Evolutionary conservation across 2,797 vertebrate species (phyloP), one percentile per base, ranked within the genome.

Genomic region (Oryzias dopingdopingensis): DNA sequence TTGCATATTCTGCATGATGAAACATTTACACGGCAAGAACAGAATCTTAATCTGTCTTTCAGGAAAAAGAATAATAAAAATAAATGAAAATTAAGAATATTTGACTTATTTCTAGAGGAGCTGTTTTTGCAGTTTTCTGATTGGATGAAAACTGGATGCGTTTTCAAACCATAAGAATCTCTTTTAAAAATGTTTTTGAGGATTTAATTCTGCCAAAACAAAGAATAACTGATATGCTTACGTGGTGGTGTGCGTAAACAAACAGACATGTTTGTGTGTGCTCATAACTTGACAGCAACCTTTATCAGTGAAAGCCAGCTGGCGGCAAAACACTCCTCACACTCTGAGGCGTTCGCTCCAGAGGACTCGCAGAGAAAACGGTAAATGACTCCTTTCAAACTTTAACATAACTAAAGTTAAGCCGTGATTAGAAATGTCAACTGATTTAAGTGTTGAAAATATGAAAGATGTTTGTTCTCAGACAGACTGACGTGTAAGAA

Each of bases 221-320:
- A 23, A 29, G 14, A 59, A 46, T 16, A 1, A 40, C 3, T 46
- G 17, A 2, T 49, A 14, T 49, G 5, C 26, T 5, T 47, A 22
- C 16, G 24, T n/a, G 47, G 50, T 42, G 13, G 22, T 1, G 6
- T 42, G 6, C 40, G 56, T 15, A 0, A 52, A 56, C 26, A 6
- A 53, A 18, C 37, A 8, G 18, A 41, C 24, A 14, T 55, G 32
- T 0, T 0, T 44, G 61, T 23, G 20, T n/a, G 54, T 44, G n/a
- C 20, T 61, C 13, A 46, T 66, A 14, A 18, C 58, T 32, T 66
- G 55, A 50, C 59, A 48, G 45, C 41, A 1, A 51, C 51, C 48
- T 82, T 92, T 92, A 92, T 93, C 92, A 88, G 82, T 69, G 24
- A 47, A 12, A 6, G n/a, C 49, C 92, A 91, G 90, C 86, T 78